Conservation (phyloP, 2,797 vertebrate species). For the Perodicticus potto region DNA sequence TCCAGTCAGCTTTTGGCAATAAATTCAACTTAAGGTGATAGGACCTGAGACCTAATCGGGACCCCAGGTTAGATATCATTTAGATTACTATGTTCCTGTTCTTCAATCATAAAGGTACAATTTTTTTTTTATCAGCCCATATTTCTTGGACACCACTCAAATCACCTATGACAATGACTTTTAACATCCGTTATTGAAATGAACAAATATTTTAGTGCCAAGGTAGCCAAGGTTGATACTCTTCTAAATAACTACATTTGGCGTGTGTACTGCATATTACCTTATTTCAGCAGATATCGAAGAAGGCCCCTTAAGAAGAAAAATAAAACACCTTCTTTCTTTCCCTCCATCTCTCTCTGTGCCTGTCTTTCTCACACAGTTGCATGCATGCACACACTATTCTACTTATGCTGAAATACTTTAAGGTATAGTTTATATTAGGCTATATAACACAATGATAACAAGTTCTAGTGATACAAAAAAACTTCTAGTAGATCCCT, state of each 20-base stretch:
- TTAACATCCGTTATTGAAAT: neutral
- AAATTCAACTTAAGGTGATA: neutral
- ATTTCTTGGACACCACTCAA: conserved; percentile 11
- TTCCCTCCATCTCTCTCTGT: neutral
- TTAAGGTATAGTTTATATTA: conserved; percentile 14
- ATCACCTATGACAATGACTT: conserved; percentile 27
- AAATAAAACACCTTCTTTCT: neutral
- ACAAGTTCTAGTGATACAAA: neutral
- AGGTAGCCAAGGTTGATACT: neutral
- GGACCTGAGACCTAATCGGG: neutral
- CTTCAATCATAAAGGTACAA: neutral
- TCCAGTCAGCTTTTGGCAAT: neutral
- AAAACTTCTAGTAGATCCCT: neutral
- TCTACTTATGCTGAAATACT: neutral
- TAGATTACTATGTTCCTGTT: neutral
- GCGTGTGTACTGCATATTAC: neutral
- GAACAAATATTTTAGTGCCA: neutral
- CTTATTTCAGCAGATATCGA: neutral
- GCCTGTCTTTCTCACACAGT: neutral
- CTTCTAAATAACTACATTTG: neutral
- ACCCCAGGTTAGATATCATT: neutral
- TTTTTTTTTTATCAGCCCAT: conserved; percentile 13
- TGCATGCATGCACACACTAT: too few species aligned
- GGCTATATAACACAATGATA: neutral
- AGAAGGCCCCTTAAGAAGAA: neutral